A percentile compares a stretch with the other conserved stretches of the same genome.
phyloP scores from a whole-genome alignment of 1,140 invertebrate species.

The Charaxes varanes region DNA sequence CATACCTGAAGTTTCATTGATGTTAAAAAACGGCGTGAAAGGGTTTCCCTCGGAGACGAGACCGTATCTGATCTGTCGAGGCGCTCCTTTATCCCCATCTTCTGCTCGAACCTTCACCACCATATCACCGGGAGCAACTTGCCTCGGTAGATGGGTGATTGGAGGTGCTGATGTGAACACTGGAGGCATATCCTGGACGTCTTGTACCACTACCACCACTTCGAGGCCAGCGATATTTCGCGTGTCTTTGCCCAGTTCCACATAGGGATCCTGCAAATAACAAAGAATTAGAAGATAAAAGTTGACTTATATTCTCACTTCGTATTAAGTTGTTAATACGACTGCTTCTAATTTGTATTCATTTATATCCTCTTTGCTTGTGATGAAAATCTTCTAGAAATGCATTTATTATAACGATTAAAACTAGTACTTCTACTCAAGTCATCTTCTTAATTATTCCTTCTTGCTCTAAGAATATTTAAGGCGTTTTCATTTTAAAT shows the following conservation, averaged over 20 bases:
- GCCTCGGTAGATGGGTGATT: conserved; percentile 80
- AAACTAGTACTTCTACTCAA: too few relatives aligned
- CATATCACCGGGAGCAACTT: conserved; percentile 78
- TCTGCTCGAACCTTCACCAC: conserved; percentile 86
- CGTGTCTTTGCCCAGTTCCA: conserved; percentile 85
- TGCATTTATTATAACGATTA: too few relatives aligned
- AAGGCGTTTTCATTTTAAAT: too few relatives aligned
- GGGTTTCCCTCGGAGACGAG: conserved; percentile 88
- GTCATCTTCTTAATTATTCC: too few relatives aligned
- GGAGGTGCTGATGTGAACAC: conserved; percentile 88
- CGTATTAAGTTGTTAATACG: too few relatives aligned
- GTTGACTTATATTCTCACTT: too few relatives aligned
- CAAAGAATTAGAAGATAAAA: too few relatives aligned
- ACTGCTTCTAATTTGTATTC: too few relatives aligned
- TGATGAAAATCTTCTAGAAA: too few relatives aligned
- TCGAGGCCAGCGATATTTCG: conserved; percentile 89
- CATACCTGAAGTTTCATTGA: conserved; percentile 87
- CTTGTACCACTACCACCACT: conserved; percentile 86
- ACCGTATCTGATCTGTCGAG: conserved; percentile 87
- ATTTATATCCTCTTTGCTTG: too few relatives aligned
- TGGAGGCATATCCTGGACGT: conserved; percentile 91
- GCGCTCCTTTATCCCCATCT: conserved; percentile 90
- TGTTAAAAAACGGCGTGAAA: conserved; percentile 87
- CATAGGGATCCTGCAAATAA: conserved; percentile 85
- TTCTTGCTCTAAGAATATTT: too few relatives aligned